phyloP scores from a whole-genome alignment of 2,888 invertebrate genomes.

The Cataglyphis albicans region DNA sequence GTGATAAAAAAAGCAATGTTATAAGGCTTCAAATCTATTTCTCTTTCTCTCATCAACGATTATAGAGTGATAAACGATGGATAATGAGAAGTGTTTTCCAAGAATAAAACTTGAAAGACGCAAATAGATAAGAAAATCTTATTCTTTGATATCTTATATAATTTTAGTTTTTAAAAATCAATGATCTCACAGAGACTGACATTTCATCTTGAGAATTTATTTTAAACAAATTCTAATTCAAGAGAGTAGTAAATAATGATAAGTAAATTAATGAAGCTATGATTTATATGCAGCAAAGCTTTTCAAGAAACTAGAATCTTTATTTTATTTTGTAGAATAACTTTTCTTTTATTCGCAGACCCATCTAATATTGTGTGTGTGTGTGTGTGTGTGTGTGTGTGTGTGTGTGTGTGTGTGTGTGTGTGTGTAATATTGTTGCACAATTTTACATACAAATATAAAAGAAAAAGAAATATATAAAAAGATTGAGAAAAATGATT shows the following conservation, averaged over 20 bases:
- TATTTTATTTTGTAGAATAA: neutral
- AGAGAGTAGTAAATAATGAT: neutral
- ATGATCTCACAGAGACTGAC: neutral
- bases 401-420: too few relatives aligned
- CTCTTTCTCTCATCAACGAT: neutral
- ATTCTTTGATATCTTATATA: constrained; percentile 6
- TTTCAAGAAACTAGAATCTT: neutral
- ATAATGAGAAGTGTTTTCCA: constrained; percentile 24
- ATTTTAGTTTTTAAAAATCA: neutral
- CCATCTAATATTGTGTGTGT: neutral
- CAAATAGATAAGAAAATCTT: constrained; percentile 41
- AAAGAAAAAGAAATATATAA: neutral
- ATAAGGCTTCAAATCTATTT: neutral
- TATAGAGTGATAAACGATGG: neutral
- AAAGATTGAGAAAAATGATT: neutral
- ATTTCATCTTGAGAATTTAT: neutral
- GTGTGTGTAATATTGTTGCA: neutral
- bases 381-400: too few relatives aligned
- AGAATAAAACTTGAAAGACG: constrained; percentile 15
- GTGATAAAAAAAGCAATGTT: neutral
- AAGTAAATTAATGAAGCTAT: neutral
- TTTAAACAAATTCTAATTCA: neutral
- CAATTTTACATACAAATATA: neutral
- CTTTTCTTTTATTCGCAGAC: neutral
- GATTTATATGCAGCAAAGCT: neutral